phyloP scores from a whole-genome alignment of 1,140 invertebrate genomes.

The Idris sp. region DNA sequence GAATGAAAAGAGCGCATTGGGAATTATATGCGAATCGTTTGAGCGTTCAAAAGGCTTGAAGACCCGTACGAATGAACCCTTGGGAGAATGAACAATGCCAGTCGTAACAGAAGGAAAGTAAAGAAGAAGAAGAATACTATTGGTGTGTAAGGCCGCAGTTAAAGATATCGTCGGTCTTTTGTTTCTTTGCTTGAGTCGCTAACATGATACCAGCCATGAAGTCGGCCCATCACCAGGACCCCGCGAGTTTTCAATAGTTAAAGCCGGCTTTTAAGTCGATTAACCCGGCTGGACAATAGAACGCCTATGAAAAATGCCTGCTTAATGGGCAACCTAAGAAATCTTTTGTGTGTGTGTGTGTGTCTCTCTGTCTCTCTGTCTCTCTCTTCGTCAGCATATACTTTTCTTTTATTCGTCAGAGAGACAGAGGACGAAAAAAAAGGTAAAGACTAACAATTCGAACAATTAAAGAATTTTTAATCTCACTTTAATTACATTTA shows the following conservation, averaged over 20 bases:
- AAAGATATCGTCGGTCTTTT: constrained; percentile 71
- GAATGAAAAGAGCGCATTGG: constrained; percentile 68
- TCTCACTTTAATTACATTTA: constrained; percentile 64
- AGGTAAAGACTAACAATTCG: constrained; percentile 59
- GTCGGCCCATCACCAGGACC: constrained; percentile 6
- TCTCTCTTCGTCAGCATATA: background rate
- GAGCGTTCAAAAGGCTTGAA: constrained; percentile 71
- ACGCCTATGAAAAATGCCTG: constrained; percentile 39
- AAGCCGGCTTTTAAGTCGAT: constrained; percentile 49
- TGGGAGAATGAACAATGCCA: constrained; percentile 73
- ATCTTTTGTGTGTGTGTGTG: too few species aligned
- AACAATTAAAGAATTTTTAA: constrained; percentile 68
- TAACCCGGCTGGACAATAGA: constrained; percentile 43
- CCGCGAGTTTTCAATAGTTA: constrained; percentile 45
- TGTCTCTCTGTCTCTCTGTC: constrained; percentile 1
- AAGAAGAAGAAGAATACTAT: constrained; percentile 62
- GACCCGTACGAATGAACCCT: constrained; percentile 68
- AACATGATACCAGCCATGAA: constrained; percentile 44
- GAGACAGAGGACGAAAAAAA: too few species aligned
- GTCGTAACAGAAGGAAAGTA: constrained; percentile 62
- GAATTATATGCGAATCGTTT: constrained; percentile 74
- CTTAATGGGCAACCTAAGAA: too few species aligned
- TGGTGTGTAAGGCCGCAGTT: constrained; percentile 64
- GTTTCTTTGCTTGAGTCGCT: constrained; percentile 62
- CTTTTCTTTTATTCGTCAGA: too few species aligned